Conservation (phyloP, 2,113 vertebrate genomes). For the Heterotilapia buettikoferi region DNA sequence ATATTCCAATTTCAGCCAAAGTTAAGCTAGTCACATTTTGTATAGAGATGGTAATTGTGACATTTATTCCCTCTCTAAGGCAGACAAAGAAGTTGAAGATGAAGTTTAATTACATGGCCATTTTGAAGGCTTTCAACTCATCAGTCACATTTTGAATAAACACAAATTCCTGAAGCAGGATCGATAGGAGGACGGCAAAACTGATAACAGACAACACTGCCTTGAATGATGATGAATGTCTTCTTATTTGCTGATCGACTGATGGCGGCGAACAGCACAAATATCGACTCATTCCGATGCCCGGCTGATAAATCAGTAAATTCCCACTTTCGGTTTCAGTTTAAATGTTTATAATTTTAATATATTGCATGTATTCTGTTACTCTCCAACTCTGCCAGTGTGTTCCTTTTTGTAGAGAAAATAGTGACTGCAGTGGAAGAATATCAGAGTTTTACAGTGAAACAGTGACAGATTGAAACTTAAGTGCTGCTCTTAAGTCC, state of each 20-base stretch:
- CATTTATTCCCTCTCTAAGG: neutral
- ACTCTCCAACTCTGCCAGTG: neutral
- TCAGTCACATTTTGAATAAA: neutral
- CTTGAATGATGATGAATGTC: neutral
- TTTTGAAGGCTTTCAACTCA: neutral
- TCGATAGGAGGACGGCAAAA: neutral
- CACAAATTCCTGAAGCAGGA: neutral
- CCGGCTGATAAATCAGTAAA: neutral
- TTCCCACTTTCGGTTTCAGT: neutral
- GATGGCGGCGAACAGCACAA: neutral
- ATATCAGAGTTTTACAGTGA: neutral
- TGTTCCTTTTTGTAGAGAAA: neutral
- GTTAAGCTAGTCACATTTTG: neutral
- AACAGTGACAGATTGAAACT: conserved; percentile 12
- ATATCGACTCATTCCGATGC: neutral
- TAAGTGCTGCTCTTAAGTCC: neutral
- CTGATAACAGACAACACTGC: neutral
- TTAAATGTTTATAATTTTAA: neutral
- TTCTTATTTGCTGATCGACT: neutral
- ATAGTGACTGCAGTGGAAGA: conserved; percentile 11
- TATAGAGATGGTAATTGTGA: neutral
- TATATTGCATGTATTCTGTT: neutral
- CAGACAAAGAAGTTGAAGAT: neutral
- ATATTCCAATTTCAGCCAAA: neutral
- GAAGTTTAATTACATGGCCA: neutral